phyloP scores from a whole-genome alignment of 2,888 invertebrate genomes.

The Ophioninae sp. region DNA sequence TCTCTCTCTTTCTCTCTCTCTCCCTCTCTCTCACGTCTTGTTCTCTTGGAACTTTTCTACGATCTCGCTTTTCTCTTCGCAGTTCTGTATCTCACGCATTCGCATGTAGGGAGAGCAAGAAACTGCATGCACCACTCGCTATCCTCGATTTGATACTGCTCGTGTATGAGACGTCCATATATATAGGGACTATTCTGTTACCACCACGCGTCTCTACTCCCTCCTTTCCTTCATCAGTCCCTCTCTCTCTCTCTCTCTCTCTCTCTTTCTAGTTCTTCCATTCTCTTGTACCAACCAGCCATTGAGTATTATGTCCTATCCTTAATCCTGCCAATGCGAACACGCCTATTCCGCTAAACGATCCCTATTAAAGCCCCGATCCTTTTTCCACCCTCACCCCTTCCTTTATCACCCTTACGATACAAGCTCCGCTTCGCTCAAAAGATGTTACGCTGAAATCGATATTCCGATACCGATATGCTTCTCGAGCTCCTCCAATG shows the following conservation, averaged over 20 bases:
- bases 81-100: slow-evolving; percentile 74
- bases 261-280: slow-evolving; percentile 1
- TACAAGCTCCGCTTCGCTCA: neutral
- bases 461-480: slow-evolving; percentile 8
- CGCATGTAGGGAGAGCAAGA: slow-evolving; percentile 62
- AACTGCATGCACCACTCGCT: slow-evolving; percentile 58
- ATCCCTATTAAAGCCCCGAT: neutral
- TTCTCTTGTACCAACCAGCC: neutral
- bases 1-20: slow-evolving; percentile 53
- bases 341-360: slow-evolving; percentile 23
- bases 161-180: slow-evolving; percentile 38
- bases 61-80: slow-evolving; percentile 58
- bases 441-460: slow-evolving; percentile 13
- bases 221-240: slow-evolving; percentile 28
- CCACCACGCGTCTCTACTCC: slow-evolving; percentile 31
- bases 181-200: slow-evolving; percentile 39
- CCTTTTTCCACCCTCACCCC: neutral
- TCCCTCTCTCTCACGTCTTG: slow-evolving; percentile 47
- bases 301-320: neutral
- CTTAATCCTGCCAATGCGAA: slow-evolving; percentile 23
- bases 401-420: neutral
- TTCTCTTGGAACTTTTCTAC: slow-evolving; percentile 45
- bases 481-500: neutral
- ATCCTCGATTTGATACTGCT: slow-evolving; percentile 49
- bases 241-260: slow-evolving; percentile 30